A percentile compares a stretch with the other conserved stretches of the same genome.
Conservation (phyloP, 1,140 invertebrate genomes). For the Zaprionus camerounensis region DNA sequence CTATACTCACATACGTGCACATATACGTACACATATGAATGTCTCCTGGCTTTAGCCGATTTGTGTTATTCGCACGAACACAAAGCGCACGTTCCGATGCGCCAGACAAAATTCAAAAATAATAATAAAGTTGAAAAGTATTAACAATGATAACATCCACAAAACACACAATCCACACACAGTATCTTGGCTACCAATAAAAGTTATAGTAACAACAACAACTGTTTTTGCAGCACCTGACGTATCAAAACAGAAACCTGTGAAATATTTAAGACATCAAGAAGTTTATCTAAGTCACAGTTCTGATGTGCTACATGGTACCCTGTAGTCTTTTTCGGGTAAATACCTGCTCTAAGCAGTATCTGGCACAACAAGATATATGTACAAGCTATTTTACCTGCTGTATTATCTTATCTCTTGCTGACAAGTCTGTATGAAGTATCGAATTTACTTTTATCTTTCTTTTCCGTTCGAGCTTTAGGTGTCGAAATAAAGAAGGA, state of each 20-base stretch:
- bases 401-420: conserved; percentile 1
- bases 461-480: neutral
- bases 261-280: neutral
- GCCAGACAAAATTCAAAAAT: conserved; percentile 32
- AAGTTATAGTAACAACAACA: neutral
- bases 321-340: neutral
- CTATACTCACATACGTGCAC: neutral
- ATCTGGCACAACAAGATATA: neutral
- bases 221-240: conserved; percentile 29
- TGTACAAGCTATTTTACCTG: neutral
- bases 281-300: neutral
- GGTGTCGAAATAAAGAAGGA: neutral
- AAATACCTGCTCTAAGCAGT: neutral
- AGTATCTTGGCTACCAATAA: neutral
- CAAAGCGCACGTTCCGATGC: conserved; percentile 35
- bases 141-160: conserved; percentile 31
- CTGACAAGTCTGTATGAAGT: neutral
- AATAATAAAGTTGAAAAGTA: conserved; percentile 17
- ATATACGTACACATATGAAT: conserved; percentile 1
- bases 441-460: conserved; percentile 7
- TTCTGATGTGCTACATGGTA: neutral
- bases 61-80: conserved; percentile 9
- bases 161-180: neutral
- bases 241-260: neutral
- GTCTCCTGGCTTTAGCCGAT: conserved; percentile 10